These are phyloP conservation scores for Carassius carassius DNA, from an alignment of 2,113 vertebrate species.

Conservation along the genomic window DNA sequence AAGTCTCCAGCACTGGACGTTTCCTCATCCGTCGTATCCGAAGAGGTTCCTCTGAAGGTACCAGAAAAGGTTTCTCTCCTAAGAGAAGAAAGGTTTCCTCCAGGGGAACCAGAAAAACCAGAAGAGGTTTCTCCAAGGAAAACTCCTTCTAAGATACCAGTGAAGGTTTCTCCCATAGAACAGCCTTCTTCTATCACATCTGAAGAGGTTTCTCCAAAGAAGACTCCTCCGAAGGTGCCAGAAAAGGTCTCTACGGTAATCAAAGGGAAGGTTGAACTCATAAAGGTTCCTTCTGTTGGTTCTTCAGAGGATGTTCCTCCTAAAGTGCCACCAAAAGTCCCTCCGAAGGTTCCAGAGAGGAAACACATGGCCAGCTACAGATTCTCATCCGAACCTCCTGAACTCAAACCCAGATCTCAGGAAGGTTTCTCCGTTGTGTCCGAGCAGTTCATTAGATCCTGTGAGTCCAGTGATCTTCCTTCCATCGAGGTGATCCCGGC, in stretches of 20 bases:
- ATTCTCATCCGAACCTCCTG: conserved; percentile 72
- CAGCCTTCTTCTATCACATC: background rate
- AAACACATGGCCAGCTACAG: conserved; percentile 79
- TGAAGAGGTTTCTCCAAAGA: background rate
- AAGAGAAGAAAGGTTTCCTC: background rate
- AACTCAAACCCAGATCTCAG: conserved; percentile 66
- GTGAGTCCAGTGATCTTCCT: conserved; percentile 68
- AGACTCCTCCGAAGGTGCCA: background rate
- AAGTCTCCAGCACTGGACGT: no score
- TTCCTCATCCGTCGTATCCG: background rate
- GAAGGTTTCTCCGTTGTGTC: conserved; percentile 59
- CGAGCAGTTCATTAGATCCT: conserved; percentile 79
- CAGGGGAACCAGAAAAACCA: no score
- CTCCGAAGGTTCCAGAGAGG: conserved; percentile 50
- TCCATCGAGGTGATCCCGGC: no score
- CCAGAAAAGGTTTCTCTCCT: background rate
- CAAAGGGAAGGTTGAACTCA: background rate
- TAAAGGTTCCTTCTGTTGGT: background rate
- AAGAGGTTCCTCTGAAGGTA: background rate
- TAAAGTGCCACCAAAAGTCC: background rate
- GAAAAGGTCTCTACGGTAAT: background rate
- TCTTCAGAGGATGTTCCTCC: background rate
- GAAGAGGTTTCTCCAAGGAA: background rate
- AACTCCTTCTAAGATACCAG: background rate
- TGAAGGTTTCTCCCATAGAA: background rate